A percentile compares a stretch with the other conserved stretches of the same genome.
Conservation (phyloP, 1,140 invertebrate genomes). For the Papilio polytes region DNA sequence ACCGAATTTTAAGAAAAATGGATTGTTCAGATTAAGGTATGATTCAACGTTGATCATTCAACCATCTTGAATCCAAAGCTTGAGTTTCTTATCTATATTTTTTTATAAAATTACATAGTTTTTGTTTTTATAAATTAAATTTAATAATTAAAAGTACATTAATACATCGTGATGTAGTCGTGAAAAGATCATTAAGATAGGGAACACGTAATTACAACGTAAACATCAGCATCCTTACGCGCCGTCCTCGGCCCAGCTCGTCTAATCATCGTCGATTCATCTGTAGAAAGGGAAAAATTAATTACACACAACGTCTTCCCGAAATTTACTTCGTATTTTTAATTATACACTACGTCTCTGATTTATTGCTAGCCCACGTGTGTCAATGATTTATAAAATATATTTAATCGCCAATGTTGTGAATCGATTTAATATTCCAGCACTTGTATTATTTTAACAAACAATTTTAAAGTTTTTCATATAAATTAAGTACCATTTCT, state of each 20-base stretch:
- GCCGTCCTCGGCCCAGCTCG: constrained; percentile 60
- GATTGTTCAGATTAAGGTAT: neutral
- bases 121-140: constrained; percentile 20
- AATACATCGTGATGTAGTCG: constrained; percentile 50
- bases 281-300: constrained; percentile 78
- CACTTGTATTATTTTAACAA: constrained; percentile 9
- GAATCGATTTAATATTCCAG: constrained; percentile 6
- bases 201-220: constrained; percentile 71
- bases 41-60: neutral
- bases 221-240: constrained; percentile 75
- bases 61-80: neutral
- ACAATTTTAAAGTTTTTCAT: constrained; percentile 30
- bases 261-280: constrained; percentile 80
- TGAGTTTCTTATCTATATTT: neutral
- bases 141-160: constrained; percentile 46
- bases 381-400: constrained; percentile 63
- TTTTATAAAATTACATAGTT: neutral
- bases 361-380: constrained; percentile 73
- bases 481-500: constrained; percentile 41
- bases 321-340: constrained; percentile 77
- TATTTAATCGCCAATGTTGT: neutral
- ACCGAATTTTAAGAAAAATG: neutral
- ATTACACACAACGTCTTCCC: constrained; percentile 73
- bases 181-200: constrained; percentile 73
- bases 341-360: constrained; percentile 72